Percentiles rank a stretch among this genome's conserved stretches.
Evolutionary conservation across 2,888 invertebrate genomes (phyloP).

Genomic region (Agrotis ipsilon): DNA sequence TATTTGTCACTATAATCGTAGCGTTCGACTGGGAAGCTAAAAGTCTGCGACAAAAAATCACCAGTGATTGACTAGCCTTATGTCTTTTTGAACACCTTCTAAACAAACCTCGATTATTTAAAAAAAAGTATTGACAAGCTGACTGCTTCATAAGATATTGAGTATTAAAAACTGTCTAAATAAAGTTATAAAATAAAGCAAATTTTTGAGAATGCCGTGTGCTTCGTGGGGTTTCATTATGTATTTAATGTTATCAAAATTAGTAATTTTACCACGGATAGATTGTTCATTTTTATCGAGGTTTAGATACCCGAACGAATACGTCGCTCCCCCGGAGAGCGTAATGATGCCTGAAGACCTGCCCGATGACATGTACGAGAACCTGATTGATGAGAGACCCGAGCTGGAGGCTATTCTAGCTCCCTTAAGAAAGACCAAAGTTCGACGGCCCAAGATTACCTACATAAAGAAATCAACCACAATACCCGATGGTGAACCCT

Average conservation of each 20-base stretch:
- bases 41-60: background rate
- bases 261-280: constrained; percentile 1
- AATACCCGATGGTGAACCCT: background rate
- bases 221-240: background rate
- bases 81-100: background rate
- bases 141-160: background rate
- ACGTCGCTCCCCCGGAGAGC: constrained; percentile 12
- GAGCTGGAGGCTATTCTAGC: constrained; percentile 15
- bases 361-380: constrained; percentile 13
- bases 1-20: no score
- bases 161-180: background rate
- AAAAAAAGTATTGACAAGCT: background rate
- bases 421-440: constrained; percentile 4
- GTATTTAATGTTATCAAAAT: constrained; percentile 10
- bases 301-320: constrained; percentile 5
- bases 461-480: background rate
- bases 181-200: no score
- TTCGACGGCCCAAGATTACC: background rate
- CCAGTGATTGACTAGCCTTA: background rate
- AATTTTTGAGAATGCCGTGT: background rate
- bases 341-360: constrained; percentile 18
- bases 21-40: no score
- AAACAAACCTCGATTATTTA: background rate
- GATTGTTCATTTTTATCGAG: constrained; percentile 40
- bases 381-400: constrained; percentile 15